Evolutionary conservation across 2,797 vertebrate genomes (phyloP), one percentile per base, ranked within the genome.

Genomic region (Austrolebias charrua): DNA sequence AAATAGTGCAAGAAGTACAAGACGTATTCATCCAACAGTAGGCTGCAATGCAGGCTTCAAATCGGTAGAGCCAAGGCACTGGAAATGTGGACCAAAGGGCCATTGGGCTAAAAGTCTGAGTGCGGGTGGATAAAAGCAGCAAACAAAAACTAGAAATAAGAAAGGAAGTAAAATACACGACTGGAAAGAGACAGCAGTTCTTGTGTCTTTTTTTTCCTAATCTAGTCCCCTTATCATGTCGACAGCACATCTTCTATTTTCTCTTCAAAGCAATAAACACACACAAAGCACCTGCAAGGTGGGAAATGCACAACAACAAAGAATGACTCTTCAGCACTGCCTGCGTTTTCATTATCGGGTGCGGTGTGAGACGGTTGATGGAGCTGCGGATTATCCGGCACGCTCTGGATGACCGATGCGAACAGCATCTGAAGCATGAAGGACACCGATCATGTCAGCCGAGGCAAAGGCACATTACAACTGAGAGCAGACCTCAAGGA

Each of bases 401-500:
- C 55, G 63, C 76, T 59, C 35, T 66, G 64, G 79, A 76, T 83
- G 84, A 89, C 83, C 85, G 71, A 75, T 58, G 67, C 28, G 70
- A 80, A 63, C 53, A 19, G 69, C 75, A 73, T 65, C 61, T 73
- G 80, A 81, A 60, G 87, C 87, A 82, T 88, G 88, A 89, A 89
- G 86, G 88, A 90, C 83, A 70, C 76, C 4, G 66, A 73, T 86
- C 43, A 63, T 77, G 79, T 88, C 78, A 57, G 82, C 67, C 62
- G 19, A 79, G 61, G 82, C 69, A 54, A 78, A 78, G 70, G 66
- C 84, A 79, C 60, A 84, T 79, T 82, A 85, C 82, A 81, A 77
- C 69, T 53, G 75, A 81, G 60, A 78, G 73, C 69, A 70, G 81
- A 90, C 87, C 87, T 84, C 85, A 83, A 88, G 79, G 82, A 87